phyloP scores from a whole-genome alignment of 1,140 invertebrate genomes.

The Campoletis sonorensis region DNA sequence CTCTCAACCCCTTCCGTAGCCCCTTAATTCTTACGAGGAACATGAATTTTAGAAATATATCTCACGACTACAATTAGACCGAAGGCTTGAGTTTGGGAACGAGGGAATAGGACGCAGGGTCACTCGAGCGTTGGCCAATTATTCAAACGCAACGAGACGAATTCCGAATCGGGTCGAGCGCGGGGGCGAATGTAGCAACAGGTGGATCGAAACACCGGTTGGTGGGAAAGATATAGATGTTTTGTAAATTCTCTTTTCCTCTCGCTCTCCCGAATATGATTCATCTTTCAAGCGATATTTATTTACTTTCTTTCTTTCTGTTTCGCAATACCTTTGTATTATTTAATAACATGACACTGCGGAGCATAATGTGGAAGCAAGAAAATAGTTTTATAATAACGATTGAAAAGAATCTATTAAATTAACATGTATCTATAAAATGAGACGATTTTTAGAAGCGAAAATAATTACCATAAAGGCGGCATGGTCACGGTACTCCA shows the following conservation, averaged over 20 bases:
- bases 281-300: too few species aligned
- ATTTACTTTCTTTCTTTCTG: too few species aligned
- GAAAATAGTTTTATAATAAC: not conserved
- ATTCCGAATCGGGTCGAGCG: not conserved
- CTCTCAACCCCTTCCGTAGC: not conserved
- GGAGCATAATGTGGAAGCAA: not conserved
- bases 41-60: not conserved
- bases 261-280: too few species aligned
- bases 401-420: not conserved
- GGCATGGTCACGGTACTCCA: slow-evolving; percentile 64
- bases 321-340: not conserved
- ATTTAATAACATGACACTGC: not conserved
- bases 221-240: not conserved
- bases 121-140: slow-evolving; percentile 66
- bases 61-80: not conserved
- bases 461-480: slow-evolving; percentile 71
- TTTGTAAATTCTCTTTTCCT: not conserved
- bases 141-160: slow-evolving; percentile 67
- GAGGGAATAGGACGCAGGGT: slow-evolving; percentile 31
- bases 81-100: not conserved
- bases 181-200: not conserved
- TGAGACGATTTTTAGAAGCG: too few species aligned
- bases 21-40: not conserved
- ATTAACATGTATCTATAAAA: not conserved
- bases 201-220: slow-evolving; percentile 7